phyloP scores from a whole-genome alignment of 2,113 vertebrate species.

The Callipepla californica region DNA sequence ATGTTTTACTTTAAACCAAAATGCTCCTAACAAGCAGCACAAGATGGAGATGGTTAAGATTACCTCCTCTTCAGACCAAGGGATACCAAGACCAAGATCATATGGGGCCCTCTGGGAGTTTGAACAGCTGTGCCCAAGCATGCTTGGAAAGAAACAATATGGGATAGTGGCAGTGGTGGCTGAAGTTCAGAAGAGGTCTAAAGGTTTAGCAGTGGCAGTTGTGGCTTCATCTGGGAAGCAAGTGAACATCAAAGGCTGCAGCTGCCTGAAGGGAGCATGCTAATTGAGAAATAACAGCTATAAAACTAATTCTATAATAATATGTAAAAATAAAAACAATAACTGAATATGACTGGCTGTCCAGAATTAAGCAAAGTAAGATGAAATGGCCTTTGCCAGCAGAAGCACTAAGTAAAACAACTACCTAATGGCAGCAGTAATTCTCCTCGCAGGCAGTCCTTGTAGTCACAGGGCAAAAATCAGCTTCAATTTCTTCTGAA shows the following conservation, averaged over 20 bases:
- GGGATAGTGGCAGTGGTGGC: background rate
- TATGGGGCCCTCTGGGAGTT: background rate
- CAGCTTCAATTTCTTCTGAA: background rate
- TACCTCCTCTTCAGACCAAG: background rate
- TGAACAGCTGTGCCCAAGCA: background rate
- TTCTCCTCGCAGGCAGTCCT: background rate
- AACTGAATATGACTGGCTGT: slow-evolving; percentile 60
- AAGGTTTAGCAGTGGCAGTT: background rate
- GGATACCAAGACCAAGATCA: background rate
- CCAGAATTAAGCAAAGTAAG: slow-evolving; percentile 65
- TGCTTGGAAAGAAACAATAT: background rate
- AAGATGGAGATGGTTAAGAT: background rate
- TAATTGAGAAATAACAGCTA: slow-evolving; percentile 74
- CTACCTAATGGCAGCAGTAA: background rate
- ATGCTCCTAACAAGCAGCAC: background rate
- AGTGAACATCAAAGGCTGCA: slow-evolving; percentile 20
- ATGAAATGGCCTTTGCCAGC: slow-evolving; percentile 26
- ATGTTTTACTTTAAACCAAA: background rate
- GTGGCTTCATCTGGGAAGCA: slow-evolving; percentile 22
- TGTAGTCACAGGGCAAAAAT: background rate
- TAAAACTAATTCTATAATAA: slow-evolving; percentile 62
- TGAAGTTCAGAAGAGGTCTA: background rate
- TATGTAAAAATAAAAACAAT: slow-evolving; percentile 64
- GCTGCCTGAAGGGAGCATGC: slow-evolving; percentile 8
- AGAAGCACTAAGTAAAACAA: background rate